Evolutionary conservation across 1,140 invertebrate genomes (phyloP).

Genomic region (Agrypnia vestita): DNA sequence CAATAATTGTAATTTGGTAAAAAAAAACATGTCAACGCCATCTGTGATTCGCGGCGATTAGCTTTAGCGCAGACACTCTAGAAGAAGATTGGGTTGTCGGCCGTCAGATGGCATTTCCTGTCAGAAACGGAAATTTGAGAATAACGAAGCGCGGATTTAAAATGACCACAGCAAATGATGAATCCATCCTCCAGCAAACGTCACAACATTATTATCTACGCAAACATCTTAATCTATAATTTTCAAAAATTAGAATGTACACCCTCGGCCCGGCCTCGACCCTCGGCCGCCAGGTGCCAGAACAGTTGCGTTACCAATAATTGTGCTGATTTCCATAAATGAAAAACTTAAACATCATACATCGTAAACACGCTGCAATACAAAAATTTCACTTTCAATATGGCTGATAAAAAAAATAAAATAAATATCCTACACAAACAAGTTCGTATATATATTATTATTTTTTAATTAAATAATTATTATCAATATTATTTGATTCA

Average conservation of each 20-base stretch:
- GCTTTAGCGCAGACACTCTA: background rate
- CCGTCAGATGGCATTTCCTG: constrained; percentile 1
- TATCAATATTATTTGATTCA: constrained; percentile 60
- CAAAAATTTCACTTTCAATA: constrained; percentile 59
- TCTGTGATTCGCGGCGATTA: background rate
- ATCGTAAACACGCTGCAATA: constrained; percentile 54
- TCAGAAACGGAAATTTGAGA: too few species aligned
- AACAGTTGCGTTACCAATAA: constrained; percentile 40
- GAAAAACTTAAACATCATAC: constrained; percentile 58
- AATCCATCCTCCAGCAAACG: background rate
- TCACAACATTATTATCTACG: constrained; percentile 32
- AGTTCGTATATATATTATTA: constrained; percentile 61
- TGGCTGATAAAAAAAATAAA: constrained; percentile 59
- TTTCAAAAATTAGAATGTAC: constrained; percentile 27
- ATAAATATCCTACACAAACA: constrained; percentile 60
- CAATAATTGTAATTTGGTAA: too few species aligned
- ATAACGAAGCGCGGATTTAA: background rate
- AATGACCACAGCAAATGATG: background rate
- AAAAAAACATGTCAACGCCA: too few species aligned
- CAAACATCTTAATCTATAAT: constrained; percentile 38
- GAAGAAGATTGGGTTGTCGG: constrained; percentile 1
- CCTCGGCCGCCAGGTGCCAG: background rate
- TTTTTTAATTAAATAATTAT: constrained; percentile 57
- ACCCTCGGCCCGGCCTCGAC: background rate
- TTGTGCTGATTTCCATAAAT: constrained; percentile 56